Evolutionary conservation across 1,140 invertebrate species (phyloP).

Genomic region (Drosophila bocki): DNA sequence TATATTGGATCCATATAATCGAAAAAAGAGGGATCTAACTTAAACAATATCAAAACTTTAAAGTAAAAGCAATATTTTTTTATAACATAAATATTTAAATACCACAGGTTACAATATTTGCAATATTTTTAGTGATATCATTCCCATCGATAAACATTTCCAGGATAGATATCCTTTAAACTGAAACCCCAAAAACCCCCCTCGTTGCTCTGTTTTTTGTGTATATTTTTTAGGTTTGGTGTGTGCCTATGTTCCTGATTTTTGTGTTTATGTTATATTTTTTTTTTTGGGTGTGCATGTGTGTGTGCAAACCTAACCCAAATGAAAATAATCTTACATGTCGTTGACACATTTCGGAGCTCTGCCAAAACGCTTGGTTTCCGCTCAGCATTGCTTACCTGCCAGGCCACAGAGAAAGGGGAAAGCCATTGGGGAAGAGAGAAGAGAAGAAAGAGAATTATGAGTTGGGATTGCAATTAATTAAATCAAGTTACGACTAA

Average conservation of each 20-base stretch:
- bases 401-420: constrained; percentile 35
- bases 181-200: constrained; percentile 11
- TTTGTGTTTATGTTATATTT: constrained; percentile 13
- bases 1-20: background rate
- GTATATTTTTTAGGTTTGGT: constrained; percentile 7
- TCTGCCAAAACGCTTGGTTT: constrained; percentile 69
- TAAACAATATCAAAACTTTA: background rate
- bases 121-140: background rate
- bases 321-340: constrained; percentile 84
- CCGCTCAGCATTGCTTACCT: constrained; percentile 78
- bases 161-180: no score
- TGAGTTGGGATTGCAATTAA: constrained; percentile 37
- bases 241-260: constrained; percentile 36
- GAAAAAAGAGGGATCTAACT: background rate
- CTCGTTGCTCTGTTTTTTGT: constrained; percentile 27
- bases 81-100: background rate
- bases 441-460: constrained; percentile 39
- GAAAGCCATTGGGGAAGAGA: constrained; percentile 45
- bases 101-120: background rate
- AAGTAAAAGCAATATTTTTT: background rate
- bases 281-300: constrained; percentile 7
- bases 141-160: background rate
- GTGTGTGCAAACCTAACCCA: constrained; percentile 23
- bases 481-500: constrained; percentile 13
- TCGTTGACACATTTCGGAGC: constrained; percentile 81